Percentiles rank a stretch among this genome's conserved stretches.
These are phyloP conservation scores for Drosophila multiciliata DNA, from an alignment of 2,888 invertebrate species.

Conservation along the genomic window DNA sequence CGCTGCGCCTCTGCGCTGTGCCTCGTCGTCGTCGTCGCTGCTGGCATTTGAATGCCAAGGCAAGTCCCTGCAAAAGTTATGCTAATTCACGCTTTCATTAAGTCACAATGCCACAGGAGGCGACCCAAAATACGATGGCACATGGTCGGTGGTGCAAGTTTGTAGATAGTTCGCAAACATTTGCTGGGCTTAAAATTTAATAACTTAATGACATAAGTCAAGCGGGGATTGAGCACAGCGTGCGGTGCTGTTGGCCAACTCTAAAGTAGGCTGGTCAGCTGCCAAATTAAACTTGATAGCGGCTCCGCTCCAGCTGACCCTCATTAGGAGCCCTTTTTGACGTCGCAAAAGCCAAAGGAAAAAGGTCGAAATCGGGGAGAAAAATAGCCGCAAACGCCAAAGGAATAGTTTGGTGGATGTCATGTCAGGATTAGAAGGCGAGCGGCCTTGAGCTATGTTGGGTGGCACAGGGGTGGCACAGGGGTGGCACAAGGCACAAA, in stretches of 20 bases:
- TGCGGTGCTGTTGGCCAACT: slow-evolving; percentile 36
- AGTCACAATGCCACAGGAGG: slow-evolving; percentile 55
- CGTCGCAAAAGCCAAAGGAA: slow-evolving; percentile 46
- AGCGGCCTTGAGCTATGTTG: slow-evolving; percentile 47
- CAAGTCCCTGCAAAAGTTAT: slow-evolving; percentile 58
- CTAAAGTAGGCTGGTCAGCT: slow-evolving; percentile 75
- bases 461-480: background rate
- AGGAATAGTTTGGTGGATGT: slow-evolving; percentile 23
- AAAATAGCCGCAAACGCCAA: slow-evolving; percentile 38
- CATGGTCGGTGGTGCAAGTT: slow-evolving; percentile 49
- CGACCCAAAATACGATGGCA: slow-evolving; percentile 28
- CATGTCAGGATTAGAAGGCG: slow-evolving; percentile 46
- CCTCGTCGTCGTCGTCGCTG: slow-evolving; percentile 12
- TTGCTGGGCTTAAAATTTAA: slow-evolving; percentile 67
- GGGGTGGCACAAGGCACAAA: slow-evolving; percentile 6
- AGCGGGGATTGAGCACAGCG: slow-evolving; percentile 19
- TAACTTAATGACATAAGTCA: slow-evolving; percentile 77
- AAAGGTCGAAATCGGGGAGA: slow-evolving; percentile 59
- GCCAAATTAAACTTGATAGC: slow-evolving; percentile 70
- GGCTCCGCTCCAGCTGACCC: slow-evolving; percentile 58
- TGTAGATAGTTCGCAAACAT: slow-evolving; percentile 71
- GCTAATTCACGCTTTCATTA: slow-evolving; percentile 76
- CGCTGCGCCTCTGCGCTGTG: background rate
- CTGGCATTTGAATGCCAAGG: slow-evolving; percentile 46
- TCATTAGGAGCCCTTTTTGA: slow-evolving; percentile 65